Percentiles rank a stretch among this genome's conserved stretches.
These are phyloP conservation scores for Pseudochaenichthys georgianus DNA, from an alignment of 2,797 vertebrate genomes.

Conservation along the genomic window DNA sequence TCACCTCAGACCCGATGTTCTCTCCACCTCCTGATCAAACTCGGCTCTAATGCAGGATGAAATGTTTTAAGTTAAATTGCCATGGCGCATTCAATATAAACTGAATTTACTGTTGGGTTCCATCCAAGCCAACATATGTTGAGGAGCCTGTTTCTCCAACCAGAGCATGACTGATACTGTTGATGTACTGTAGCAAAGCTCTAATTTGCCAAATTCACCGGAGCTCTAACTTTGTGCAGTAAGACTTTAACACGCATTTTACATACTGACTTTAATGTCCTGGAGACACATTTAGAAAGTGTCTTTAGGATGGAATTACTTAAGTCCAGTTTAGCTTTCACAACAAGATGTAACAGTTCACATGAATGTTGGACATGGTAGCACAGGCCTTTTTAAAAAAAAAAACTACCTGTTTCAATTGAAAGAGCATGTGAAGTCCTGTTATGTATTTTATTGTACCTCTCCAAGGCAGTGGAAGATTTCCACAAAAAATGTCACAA, in stretches of 20 bases:
- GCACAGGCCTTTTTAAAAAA: too few relatives aligned
- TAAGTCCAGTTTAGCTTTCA: not conserved
- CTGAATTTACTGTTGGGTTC: conserved; percentile 77
- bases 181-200: conserved; percentile 80
- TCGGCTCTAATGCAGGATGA: conserved; percentile 67
- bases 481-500: conserved; percentile 1
- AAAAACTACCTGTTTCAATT: conserved; percentile 7
- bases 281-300: conserved; percentile 30
- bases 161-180: conserved; percentile 80
- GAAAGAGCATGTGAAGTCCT: conserved; percentile 14
- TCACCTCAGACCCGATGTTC: conserved; percentile 43
- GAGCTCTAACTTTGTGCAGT: conserved; percentile 56
- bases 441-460: too few relatives aligned
- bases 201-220: conserved; percentile 78
- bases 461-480: too few relatives aligned
- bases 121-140: conserved; percentile 79
- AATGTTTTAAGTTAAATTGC: conserved; percentile 79
- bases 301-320: conserved; percentile 36
- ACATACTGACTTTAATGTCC: conserved; percentile 51
- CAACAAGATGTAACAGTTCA: not conserved
- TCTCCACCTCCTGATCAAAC: conserved; percentile 69
- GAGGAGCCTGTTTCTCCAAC: conserved; percentile 58
- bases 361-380: conserved; percentile 1
- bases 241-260: conserved; percentile 62
- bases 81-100: conserved; percentile 80